Base-by-base conservation (phyloP, 2,113 vertebrate species). In the Scatophagus argus region DNA sequence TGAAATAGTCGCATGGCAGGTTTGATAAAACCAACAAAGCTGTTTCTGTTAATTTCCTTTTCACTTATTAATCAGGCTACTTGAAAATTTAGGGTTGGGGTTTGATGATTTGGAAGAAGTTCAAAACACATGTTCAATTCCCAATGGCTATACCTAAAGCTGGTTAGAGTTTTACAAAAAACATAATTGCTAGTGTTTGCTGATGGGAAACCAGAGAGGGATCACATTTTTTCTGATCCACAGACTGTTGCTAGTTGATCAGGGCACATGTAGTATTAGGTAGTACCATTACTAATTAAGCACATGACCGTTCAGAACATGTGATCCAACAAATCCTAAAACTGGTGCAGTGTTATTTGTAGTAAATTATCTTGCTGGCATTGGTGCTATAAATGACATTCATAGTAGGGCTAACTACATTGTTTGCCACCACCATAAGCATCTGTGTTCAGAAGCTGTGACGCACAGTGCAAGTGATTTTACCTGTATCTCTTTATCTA, bases 81-180 rank as follows among this genome's bases (percentile, higher is more conserved):
- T 29, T 55, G 41, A 39, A 54, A 49, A 11, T 9, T 47, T 5
- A 4, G 19, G 4, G 21, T 14, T 46, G 3, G 17, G 36, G 38
- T 49, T 51, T 6, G 27, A 12, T 34, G 7, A 6, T 6, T 16
- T 10, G 27, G 9, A 13, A 29, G 9, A 17, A 4, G n/a, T 4
- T 25, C 17, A 79, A 73, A 66, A 54, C 9, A 41, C 21, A 49
- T 17, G 31, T 55, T 72, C 14, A 71, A 3, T 38, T 51, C 38
- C 52, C 41, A 16, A 43, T 16, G 27, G 47, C 27, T 25, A 21
- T 38, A 25, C 25, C 21, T 54, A 12, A 0, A 6, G 46, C 31
- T 61, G 54, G 51, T 71, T 82, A 56, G 27, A 11, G 58, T 47
- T 12, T 19, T 56, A 17, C 13, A 46, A n/a, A 36, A 44, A 60